These are phyloP conservation scores for Aethina tumida DNA, from an alignment of 1,140 invertebrate genomes.

Conservation along the genomic window DNA sequence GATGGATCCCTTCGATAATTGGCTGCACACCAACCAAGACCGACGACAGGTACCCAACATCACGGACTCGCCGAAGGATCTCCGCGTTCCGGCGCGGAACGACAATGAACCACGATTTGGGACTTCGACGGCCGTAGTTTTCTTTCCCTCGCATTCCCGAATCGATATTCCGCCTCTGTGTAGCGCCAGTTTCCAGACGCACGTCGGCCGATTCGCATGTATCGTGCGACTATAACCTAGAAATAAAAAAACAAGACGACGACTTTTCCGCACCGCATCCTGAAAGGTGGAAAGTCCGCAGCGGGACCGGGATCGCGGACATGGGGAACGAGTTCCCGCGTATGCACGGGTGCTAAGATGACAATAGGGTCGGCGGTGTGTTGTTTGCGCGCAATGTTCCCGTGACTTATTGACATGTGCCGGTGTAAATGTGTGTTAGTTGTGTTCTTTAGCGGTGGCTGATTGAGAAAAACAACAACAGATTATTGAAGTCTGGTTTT, in stretches of 20 bases:
- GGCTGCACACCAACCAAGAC: conserved; percentile 1
- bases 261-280: neutral
- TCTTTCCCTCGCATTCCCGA: conserved; percentile 10
- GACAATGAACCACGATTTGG: conserved; percentile 6
- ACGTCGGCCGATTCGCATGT: conserved; percentile 22
- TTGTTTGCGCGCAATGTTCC: neutral
- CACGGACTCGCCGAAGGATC: neutral
- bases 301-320: conserved; percentile 1
- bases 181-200: conserved; percentile 24
- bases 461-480: conserved; percentile 4
- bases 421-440: conserved; percentile 6
- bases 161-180: conserved; percentile 23
- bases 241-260: conserved; percentile 16
- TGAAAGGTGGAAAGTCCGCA: conserved; percentile 4
- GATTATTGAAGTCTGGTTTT: too few species aligned
- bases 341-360: neutral
- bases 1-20: neutral
- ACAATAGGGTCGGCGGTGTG: neutral
- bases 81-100: neutral
- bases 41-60: neutral
- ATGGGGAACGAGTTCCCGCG: neutral
- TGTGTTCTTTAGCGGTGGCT: conserved; percentile 8
- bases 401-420: conserved; percentile 7
- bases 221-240: conserved; percentile 17
- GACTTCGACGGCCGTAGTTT: conserved; percentile 9